Evolutionary conservation across 2,888 invertebrate genomes (phyloP), one percentile per base, ranked within the genome.

Genomic region (Parochlus steinenii): DNA sequence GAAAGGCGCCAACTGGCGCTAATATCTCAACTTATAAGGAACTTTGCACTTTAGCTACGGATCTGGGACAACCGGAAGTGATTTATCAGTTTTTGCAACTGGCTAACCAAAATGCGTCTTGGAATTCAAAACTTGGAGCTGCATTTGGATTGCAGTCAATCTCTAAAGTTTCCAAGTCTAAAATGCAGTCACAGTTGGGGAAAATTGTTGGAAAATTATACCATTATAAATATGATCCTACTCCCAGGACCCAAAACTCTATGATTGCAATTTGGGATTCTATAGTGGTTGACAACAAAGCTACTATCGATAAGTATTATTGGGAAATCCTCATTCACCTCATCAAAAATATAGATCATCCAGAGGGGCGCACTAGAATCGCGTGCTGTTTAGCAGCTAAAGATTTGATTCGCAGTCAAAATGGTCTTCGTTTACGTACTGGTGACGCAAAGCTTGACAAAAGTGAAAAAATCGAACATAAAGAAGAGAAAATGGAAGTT

Each of bases 21-120:
- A 83, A 80, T 47, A 63, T 93, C 19, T 80, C 90, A 2, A 93
- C 93, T 0, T 95, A 95, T 59, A 87, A 85, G 53, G 93, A 95
- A 56, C 64, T 95, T 33, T 93, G 92, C 55, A 81, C 87, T 0
- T 62, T 93, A 28, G 92, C 92, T 1, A 87, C 87, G 1, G 92
- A 93, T 58, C 63, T 95, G 42, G 92, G 92, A 52, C 86, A 93
- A 53, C 93, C 93, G 0, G 92, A 93, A 53, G 67, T 95, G 41
- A 73, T 92, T 42, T 95, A 95, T 60, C 86, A 87, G 56, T 95
- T 95, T 54, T 85, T 95, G 83, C 82, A 90, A 54, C 62, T 93
- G 42, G 92, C 92, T 1, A 90, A 90, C 63, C 86, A 92, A 52
- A 89, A 93, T 57, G 79, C 89, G 2, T 69, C 82, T 35, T 95